Base-by-base conservation (phyloP, 2,888 invertebrate genomes). In the Merodon equestris region DNA sequence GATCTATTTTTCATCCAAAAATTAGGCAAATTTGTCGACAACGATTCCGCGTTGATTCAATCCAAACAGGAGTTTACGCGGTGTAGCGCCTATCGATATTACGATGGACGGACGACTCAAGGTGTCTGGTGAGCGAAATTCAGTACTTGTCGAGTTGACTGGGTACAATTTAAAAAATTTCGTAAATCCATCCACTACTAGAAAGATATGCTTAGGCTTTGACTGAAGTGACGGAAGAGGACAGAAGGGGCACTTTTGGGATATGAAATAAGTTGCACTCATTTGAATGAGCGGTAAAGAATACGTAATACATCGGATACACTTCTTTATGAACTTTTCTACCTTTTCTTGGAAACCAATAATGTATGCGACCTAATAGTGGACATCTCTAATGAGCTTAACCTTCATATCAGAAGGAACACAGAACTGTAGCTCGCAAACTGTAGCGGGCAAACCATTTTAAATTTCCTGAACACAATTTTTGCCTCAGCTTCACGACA, bases 351-450 rank as follows among this genome's bases (percentile, higher is more conserved):
- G 14, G 17, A 60, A 60, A 0, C 44, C 36, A 1, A 45, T 44
- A 7, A 71, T 1, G 10, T 60, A 36, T 7, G 63, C 47, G 7
- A 63, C 36, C 13, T 58, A 61, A n/a, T 68, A 51, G 17, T 68
- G 42, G 0, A 51, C 4, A 1, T 13, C 10, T 27, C 68, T 19
- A n/a, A 60, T 57, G 0, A 60, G 7, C 15, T 70, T 61, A 1
- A 1, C 10, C 19, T 67, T 48, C 57, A 67, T 67, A 10, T 57
- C 50, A 1, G 13, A 14, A 10, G 64, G 64, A 12, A 64, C 64
- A 27, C 54, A 56, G 12, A 53, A 18, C 7, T 12, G 19, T 0
- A 56, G 15, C 5, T 19, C 17, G 12, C 53, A 13, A 40, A 9
- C 5, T 27, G 3, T 2, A 27, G 10, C 57, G 44, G 0, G 2